Evolutionary conservation across 2,888 invertebrate genomes (phyloP), one percentile per base, ranked within the genome.

Genomic region (Piscicola geometra): DNA sequence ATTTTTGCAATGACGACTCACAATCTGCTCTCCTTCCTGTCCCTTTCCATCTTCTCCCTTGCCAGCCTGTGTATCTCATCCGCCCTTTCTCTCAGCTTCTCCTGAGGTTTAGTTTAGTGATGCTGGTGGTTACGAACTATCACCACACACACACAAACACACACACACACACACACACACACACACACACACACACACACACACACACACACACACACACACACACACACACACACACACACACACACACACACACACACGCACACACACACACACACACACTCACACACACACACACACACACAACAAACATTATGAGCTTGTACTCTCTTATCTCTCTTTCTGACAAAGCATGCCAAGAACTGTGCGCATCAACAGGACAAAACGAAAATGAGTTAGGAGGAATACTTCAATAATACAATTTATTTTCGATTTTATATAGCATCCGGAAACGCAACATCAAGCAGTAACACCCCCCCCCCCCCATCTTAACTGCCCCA

Each of bases 221-320:
- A 64, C 18, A 73, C 33, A 64, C 33, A 30, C 21, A 73, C 21
- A 35, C 33, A 73, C 12, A 64, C 21, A 73, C 30, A 73, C 33
- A 73, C 18, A 64, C 33, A 73, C 21, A 64, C 33, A 64, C 30
- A 73, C 33, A 73, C 33, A 73, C 35, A 73, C 33, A 73, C 35
- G 32, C 3, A 64, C 25, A 73, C 33, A 56, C 25, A 73, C 32
- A 64, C 25, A 73, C 18, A 56, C 25, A 73, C 33, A 64, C 12
- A 73, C 12, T 30, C 33, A 73, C 30, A 73, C 21, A 73, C 12
- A 73, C 28, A 1, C 25, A 52, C 21, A 3, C 25, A 36, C 18
- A 66, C 21, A 66, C 35, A 74, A 25, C 30, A 41, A 2, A 47
- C 30, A 41, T 28, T 50, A 50, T 50, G 30, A 28, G 28, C 32